These are phyloP conservation scores for Tupaia tana DNA, from an alignment of 2,113 vertebrate species.

Conservation along the genomic window DNA sequence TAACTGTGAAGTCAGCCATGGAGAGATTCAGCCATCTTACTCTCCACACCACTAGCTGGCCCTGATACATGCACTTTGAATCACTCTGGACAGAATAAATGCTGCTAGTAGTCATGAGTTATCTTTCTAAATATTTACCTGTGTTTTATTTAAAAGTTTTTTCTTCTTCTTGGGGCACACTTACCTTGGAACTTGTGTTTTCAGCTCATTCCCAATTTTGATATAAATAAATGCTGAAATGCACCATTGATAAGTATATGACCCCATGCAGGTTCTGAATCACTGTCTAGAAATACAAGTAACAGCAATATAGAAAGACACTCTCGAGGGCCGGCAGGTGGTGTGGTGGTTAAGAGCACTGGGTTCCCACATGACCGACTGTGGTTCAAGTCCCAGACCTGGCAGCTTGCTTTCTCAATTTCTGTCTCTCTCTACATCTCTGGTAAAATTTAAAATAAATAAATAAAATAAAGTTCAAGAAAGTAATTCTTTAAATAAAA, in stretches of 20 bases:
- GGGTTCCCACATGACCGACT: too few relatives aligned
- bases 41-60: too few relatives aligned
- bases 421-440: too few relatives aligned
- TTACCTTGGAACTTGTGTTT: neutral
- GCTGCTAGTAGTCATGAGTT: conserved; percentile 25
- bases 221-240: conserved; percentile 43
- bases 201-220: conserved; percentile 52
- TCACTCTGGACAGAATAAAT: conserved; percentile 57
- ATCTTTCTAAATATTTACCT: conserved; percentile 65
- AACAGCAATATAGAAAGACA: conserved; percentile 14
- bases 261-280: neutral
- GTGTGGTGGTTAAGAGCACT: too few relatives aligned
- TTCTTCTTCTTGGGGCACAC: conserved; percentile 29
- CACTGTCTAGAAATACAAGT: neutral
- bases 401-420: too few relatives aligned
- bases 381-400: too few relatives aligned
- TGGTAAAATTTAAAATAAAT: too few relatives aligned
- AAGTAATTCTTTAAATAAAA: too few relatives aligned
- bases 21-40: too few relatives aligned
- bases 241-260: neutral
- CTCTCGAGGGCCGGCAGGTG: neutral
- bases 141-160: conserved; percentile 26
- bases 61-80: neutral
- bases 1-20: too few relatives aligned
- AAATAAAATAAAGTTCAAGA: too few relatives aligned